Conservation (phyloP, 2,888 invertebrate species). For the Itoplectis maculator region DNA sequence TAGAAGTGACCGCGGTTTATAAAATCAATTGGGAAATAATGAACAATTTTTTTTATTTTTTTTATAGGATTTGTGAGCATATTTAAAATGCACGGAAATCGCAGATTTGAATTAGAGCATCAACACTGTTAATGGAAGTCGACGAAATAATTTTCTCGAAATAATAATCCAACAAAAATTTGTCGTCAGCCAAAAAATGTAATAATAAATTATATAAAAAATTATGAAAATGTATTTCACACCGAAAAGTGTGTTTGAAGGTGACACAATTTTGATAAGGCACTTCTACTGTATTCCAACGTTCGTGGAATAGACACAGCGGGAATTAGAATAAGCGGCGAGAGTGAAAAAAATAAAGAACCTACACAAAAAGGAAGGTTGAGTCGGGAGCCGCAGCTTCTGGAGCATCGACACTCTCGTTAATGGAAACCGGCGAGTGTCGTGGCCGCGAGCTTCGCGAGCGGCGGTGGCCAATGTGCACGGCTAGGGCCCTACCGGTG, state of each 20-base stretch:
- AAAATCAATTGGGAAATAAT: too few species aligned
- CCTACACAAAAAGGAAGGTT: background rate
- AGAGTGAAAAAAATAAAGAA: background rate
- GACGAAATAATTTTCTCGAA: background rate
- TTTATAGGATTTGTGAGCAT: too few species aligned
- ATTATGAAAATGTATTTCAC: too few species aligned
- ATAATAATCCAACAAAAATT: background rate
- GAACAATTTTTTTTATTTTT: too few species aligned
- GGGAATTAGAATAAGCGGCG: background rate
- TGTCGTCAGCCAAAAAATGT: background rate
- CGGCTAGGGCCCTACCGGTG: conserved; percentile 50
- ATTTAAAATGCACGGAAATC: too few species aligned
- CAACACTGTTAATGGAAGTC: too few species aligned
- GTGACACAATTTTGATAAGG: too few species aligned
- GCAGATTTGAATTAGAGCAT: background rate
- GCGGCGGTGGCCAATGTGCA: conserved; percentile 39
- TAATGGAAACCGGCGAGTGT: conserved; percentile 57
- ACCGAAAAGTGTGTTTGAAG: too few species aligned
- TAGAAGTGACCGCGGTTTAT: too few species aligned
- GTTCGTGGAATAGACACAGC: background rate
- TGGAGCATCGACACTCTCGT: conserved; percentile 57
- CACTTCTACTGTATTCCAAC: too few species aligned
- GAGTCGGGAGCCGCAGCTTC: conserved; percentile 31
- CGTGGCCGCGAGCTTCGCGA: too few species aligned
- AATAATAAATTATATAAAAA: background rate